Conservation (phyloP, 2,113 vertebrate genomes). For the Jaculus jaculus region DNA sequence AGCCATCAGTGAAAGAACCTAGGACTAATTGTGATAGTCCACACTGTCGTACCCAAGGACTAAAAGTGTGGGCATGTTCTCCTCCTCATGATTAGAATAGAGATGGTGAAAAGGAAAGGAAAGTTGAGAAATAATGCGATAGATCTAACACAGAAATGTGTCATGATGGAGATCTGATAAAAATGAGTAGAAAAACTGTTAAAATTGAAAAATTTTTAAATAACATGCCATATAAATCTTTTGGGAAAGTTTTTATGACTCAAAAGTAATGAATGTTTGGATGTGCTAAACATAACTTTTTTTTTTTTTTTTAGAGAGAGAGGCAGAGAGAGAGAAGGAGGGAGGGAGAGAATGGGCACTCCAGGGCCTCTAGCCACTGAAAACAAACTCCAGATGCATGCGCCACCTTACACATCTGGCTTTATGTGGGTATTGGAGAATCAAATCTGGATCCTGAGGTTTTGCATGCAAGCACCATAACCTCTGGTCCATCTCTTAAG, state of each 20-base stretch:
- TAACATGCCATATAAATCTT: constrained; percentile 36
- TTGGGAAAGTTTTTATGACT: constrained; percentile 50
- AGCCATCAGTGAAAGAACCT: background rate
- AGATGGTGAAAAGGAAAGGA: background rate
- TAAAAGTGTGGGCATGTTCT: background rate
- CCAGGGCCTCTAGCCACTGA: too few species aligned
- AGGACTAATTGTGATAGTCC: background rate
- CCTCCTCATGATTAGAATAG: constrained; percentile 15
- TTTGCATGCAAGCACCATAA: too few species aligned
- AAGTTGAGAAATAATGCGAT: constrained; percentile 54
- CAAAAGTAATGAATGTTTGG: constrained; percentile 44
- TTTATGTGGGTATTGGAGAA: too few species aligned
- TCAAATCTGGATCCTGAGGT: too few species aligned
- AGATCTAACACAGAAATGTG: constrained; percentile 59
- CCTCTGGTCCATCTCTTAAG: too few species aligned
- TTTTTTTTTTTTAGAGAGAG: too few species aligned
- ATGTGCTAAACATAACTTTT: constrained; percentile 24
- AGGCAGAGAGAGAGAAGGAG: too few species aligned
- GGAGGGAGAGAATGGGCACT: too few species aligned
- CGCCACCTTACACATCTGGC: too few species aligned
- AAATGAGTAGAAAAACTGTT: constrained; percentile 55
- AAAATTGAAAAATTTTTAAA: constrained; percentile 62
- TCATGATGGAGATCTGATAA: constrained; percentile 47
- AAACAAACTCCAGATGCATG: too few species aligned
- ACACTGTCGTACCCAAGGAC: background rate